Base-by-base conservation (phyloP, 2,888 invertebrate genomes). In the Tachystola acroxantha region DNA sequence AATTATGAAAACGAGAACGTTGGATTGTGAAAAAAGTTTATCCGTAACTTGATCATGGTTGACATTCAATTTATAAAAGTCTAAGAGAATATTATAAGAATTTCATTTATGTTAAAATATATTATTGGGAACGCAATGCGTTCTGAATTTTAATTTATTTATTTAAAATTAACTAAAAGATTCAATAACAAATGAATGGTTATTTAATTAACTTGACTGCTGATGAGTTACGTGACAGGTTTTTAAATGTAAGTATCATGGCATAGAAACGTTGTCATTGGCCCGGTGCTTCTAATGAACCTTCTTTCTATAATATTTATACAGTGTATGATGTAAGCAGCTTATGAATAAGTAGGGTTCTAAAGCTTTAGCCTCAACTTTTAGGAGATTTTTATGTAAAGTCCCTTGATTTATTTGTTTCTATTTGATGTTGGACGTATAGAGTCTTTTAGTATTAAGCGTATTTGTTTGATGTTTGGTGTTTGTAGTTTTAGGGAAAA, bases 381-480 rank as follows among this genome's bases (percentile, higher is more conserved):
- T 70, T 70, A 69, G 64, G 63, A 50, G 53, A 59, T 68, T 67
- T 71, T 76, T 67, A 50, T 55, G 10, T 54, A 50, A 53, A 44
- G 51, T 50, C 52, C 47, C 50, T 51, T 56, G 59, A 48, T 47
- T 48, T 45, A 52, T 58, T 61, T 42, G 40, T 57, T 64, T 59
- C 43, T 47, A 59, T 61, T 50, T 52, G 52, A 60, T 66, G 39
- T 64, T 59, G 61, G 44, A 48, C 50, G 45, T 54, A 54, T 64
- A 57, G 45, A 43, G 48, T 47, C 50, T 39, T 29, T 35, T 40
- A 43, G 42, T 45, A 13, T 11, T 35, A 35, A 57, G 12, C 57
- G 45, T 57, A 65, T 79, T 84, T 69, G 68, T 82, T 84, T 82
- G 73, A 75, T 80, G 84, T 84, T 85, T 76, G 82, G 55, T 85